Percentiles rank a stretch among this genome's conserved stretches.
phyloP scores from a whole-genome alignment of 2,888 invertebrate genomes.

The Andrena haemorrhoa region DNA sequence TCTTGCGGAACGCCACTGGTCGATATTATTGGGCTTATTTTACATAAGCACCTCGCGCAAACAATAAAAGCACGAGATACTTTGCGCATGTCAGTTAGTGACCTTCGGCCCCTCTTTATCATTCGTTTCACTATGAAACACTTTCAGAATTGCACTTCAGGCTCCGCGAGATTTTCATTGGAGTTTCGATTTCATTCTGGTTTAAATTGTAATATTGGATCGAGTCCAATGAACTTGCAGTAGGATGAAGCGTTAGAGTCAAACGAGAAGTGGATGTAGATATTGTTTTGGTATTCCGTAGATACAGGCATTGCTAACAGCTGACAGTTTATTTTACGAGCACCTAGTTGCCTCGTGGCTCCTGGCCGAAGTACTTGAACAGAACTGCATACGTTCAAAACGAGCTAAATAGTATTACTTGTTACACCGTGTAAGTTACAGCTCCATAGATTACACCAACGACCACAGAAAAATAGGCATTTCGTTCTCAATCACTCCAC shows the following conservation, averaged over 20 bases:
- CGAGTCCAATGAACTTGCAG: constrained; percentile 5
- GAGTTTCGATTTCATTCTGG: background rate
- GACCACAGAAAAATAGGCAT: no score
- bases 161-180: background rate
- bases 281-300: background rate
- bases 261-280: background rate
- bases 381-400: no score
- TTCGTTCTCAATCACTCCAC: background rate
- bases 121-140: no score
- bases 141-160: background rate
- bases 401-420: no score
- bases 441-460: no score
- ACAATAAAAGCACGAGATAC: no score
- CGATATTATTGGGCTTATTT: constrained; percentile 9
- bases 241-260: background rate
- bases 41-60: background rate
- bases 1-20: background rate
- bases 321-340: background rate
- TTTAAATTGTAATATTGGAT: constrained; percentile 7
- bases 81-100: no score
- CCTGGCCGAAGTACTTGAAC: no score
- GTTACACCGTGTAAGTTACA: no score
- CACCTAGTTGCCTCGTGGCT: background rate
- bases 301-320: background rate
- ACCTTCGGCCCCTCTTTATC: no score